phyloP scores from a whole-genome alignment of 2,888 invertebrate species.

The Cheilosia scutellata region DNA sequence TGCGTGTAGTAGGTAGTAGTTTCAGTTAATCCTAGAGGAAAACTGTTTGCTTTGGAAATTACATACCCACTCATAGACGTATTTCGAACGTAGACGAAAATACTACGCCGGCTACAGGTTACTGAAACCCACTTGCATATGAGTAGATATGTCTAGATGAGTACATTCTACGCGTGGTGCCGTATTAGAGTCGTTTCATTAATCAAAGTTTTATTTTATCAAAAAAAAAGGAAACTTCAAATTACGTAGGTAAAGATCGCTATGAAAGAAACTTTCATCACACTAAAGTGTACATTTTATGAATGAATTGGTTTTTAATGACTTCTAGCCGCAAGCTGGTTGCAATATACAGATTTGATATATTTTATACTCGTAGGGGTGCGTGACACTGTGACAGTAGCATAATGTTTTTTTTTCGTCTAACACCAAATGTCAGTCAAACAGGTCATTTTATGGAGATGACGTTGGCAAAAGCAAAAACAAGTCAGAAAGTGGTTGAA shows the following conservation, averaged over 20 bases:
- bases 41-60: conserved; percentile 8
- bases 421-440: too few relatives aligned
- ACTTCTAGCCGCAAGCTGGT: neutral
- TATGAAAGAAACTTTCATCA: neutral
- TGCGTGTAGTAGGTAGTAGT: conserved; percentile 29
- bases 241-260: conserved; percentile 25
- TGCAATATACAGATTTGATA: too few relatives aligned
- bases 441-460: too few relatives aligned
- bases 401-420: too few relatives aligned
- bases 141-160: conserved; percentile 17
- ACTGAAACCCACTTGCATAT: conserved; percentile 19
- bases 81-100: conserved; percentile 16
- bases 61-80: conserved; percentile 36
- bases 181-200: conserved; percentile 24
- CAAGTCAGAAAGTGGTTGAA: too few relatives aligned
- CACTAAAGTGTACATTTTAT: neutral
- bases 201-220: conserved; percentile 23
- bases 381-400: too few relatives aligned
- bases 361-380: too few relatives aligned
- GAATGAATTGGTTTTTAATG: neutral
- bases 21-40: conserved; percentile 28
- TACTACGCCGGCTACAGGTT: conserved; percentile 2
- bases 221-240: conserved; percentile 18
- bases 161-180: conserved; percentile 23
- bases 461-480: too few relatives aligned